Base-by-base conservation (phyloP, 2,113 vertebrate species). In the Centropus unirufus region DNA sequence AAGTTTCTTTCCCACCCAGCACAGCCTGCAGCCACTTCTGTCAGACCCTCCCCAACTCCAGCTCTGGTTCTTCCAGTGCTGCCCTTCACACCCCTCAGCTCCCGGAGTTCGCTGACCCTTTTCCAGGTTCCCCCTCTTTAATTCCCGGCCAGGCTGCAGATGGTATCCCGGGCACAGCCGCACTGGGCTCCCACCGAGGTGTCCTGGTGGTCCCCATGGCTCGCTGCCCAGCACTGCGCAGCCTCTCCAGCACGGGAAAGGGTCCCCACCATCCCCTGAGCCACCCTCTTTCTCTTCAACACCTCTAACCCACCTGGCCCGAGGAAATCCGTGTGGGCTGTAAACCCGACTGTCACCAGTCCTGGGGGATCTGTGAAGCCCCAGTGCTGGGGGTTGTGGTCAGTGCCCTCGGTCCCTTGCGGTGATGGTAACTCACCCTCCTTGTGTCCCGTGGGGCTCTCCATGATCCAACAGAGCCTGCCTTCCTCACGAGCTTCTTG, bases 21-120 rank as follows among this genome's bases (percentile, higher is more conserved):
- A 36, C 26, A 61, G 80, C 46, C 52, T 2, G 18, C 34, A 34
- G 58, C 36, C 26, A 17, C 14, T 20, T 32, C 52, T 11, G 5
- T 13, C 0, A 1, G 40, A 32, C 7, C 15, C 11, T 44, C 14
- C 32, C 34, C 11, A 3, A 30, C 13, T n/a, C n/a, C 3, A 1
- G 34, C 47, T 18, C 83, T 47, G 47, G 19, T 20, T 47, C 20
- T 49, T 34, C 5, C 46, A 4, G 67, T 9, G 20, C 63, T 62
- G 40, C 55, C 86, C 80, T 36, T 72, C 83, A 7, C 40, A 15
- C 0, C 52, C 34, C 59, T 24, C 90, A 9, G 14, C 22, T 34
- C 42, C 13, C 4, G 0, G 12, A 4, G 7, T 6, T 58, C 55
- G 1, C 29, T 17, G 42, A 66, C 67, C 49, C 26, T 32, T 34